A percentile compares a stretch with the other conserved stretches of the same genome.
phyloP scores from a whole-genome alignment of 2,797 vertebrate genomes.

The Rhynchotus rufescens region DNA sequence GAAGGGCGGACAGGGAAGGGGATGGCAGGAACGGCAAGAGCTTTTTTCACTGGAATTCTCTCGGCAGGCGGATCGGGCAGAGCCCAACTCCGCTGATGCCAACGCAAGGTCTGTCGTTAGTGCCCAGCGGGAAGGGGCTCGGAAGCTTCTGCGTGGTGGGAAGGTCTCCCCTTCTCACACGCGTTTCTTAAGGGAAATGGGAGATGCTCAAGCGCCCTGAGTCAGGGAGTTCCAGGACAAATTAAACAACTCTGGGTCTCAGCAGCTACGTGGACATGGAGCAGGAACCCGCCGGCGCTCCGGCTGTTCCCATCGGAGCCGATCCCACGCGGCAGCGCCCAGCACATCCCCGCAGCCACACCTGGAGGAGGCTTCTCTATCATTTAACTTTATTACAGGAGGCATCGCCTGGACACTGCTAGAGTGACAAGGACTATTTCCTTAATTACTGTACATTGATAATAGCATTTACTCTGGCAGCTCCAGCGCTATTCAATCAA shows the following conservation, averaged over 20 bases:
- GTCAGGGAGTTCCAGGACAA: constrained; percentile 68
- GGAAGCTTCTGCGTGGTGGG: constrained; percentile 62
- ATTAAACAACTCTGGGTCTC: constrained; percentile 67
- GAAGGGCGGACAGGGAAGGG: constrained; percentile 40
- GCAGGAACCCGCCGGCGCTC: not conserved
- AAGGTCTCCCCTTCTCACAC: constrained; percentile 34
- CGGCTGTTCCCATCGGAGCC: constrained; percentile 3
- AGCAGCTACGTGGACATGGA: constrained; percentile 20
- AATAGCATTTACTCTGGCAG: constrained; percentile 81
- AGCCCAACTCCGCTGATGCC: constrained; percentile 27
- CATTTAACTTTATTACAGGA: constrained; percentile 78
- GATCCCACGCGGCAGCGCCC: not conserved
- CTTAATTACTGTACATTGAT: constrained; percentile 81
- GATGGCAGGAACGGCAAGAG: constrained; percentile 45
- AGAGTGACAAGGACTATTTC: constrained; percentile 81
- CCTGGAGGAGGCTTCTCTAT: constrained; percentile 75
- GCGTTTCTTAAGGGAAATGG: constrained; percentile 13
- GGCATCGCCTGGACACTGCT: constrained; percentile 72
- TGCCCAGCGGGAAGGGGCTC: constrained; percentile 61
- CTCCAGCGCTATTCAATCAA: constrained; percentile 79
- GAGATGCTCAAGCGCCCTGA: constrained; percentile 59
- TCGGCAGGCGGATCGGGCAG: constrained; percentile 53
- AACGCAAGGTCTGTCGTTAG: constrained; percentile 59
- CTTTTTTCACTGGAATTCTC: constrained; percentile 44
- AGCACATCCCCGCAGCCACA: constrained; percentile 18